phyloP scores from a whole-genome alignment of 2,113 vertebrate genomes.

The Toxotes jaculatrix region DNA sequence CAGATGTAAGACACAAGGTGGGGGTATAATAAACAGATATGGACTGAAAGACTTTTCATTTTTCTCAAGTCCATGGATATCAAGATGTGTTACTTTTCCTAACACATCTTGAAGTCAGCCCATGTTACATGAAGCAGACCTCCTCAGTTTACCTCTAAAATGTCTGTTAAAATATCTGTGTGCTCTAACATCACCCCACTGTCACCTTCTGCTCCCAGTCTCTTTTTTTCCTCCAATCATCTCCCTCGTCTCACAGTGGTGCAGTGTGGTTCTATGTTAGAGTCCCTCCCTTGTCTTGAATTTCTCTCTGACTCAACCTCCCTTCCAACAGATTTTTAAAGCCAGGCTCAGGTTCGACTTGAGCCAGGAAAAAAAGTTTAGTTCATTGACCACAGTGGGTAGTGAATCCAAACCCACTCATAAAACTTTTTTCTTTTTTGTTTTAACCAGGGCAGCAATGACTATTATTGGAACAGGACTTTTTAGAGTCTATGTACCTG shows the following conservation, averaged over 20 bases:
- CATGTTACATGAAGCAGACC: background rate
- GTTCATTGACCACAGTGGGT: background rate
- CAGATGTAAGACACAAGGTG: background rate
- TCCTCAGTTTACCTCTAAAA: conserved; percentile 11
- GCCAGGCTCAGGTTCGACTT: background rate
- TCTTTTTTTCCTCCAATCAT: conserved; percentile 23
- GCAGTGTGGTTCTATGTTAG: conserved; percentile 1
- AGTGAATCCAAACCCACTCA: background rate
- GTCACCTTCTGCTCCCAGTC: background rate
- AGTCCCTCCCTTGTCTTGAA: conserved; percentile 22
- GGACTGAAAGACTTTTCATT: background rate
- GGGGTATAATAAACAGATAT: background rate
- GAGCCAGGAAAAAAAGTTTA: conserved; percentile 18
- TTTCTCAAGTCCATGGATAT: background rate
- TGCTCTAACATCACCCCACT: conserved; percentile 6
- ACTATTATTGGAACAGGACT: background rate
- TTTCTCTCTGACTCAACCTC: conserved; percentile 8
- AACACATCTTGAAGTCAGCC: background rate
- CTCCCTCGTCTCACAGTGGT: background rate
- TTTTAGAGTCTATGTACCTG: conserved; percentile 10
- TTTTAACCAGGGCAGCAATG: background rate
- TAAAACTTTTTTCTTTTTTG: background rate
- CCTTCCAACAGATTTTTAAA: background rate
- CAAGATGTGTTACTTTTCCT: background rate
- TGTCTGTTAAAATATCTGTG: background rate